Evolutionary conservation across 1,140 invertebrate genomes (phyloP).

Genomic region (Gonioctena quinquepunctata): DNA sequence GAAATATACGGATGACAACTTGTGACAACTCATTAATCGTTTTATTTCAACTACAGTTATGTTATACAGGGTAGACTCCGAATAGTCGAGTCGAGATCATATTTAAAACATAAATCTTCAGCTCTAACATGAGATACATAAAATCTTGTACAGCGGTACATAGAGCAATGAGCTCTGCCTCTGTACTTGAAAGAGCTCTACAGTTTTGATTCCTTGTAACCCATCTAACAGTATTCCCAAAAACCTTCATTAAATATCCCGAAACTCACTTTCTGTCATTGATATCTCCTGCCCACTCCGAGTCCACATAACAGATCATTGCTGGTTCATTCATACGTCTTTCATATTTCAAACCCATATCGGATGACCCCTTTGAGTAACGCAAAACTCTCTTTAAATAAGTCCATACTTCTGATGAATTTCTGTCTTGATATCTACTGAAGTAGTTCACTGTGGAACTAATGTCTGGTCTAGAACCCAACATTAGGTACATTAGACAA

Average conservation of each 20-base stretch:
- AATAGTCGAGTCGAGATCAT: too few relatives aligned
- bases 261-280: not conserved
- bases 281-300: conserved; percentile 7
- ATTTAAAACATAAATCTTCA: too few relatives aligned
- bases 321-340: not conserved
- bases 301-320: not conserved
- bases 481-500: conserved; percentile 19
- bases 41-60: too few relatives aligned
- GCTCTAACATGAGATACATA: too few relatives aligned
- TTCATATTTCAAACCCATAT: not conserved
- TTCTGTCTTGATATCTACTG: conserved; percentile 8
- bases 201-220: not conserved
- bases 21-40: too few relatives aligned
- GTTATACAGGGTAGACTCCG: too few relatives aligned
- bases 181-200: not conserved
- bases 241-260: not conserved
- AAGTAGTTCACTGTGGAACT: conserved; percentile 11
- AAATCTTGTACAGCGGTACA: too few relatives aligned
- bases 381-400: conserved; percentile 6
- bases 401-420: conserved; percentile 4
- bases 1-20: too few relatives aligned
- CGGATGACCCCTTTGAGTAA: not conserved
- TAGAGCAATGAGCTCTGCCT: not conserved
- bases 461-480: conserved; percentile 6
- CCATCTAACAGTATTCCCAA: not conserved